Base-by-base conservation (phyloP, 1,140 invertebrate species). In the Drosophila gunungcola region DNA sequence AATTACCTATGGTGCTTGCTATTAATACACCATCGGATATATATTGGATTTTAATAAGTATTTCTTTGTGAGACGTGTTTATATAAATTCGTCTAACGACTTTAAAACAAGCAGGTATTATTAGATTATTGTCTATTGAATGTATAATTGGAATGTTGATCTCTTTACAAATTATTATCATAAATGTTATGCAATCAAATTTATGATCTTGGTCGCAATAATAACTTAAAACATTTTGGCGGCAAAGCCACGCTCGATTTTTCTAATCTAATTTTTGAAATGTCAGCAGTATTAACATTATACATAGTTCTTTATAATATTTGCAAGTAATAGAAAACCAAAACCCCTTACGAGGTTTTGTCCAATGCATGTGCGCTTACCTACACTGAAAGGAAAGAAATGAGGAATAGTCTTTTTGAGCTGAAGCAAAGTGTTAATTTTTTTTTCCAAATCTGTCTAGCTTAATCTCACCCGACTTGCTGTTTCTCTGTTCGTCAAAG, bases 301-400 rank as follows among this genome's bases (percentile, higher is more conserved):
- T n/a, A n/a, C n/a, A n/a, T 95, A 97, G 60, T 95, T 94, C 73
- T 97, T 96, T 32, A 97, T 82, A 9, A 98, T 92, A 34, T 95
- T 96, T 0, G 95, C 95, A 39, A 97, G 91, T 49, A 95, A 94
- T 0, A 96, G 93, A 91, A 97, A 97, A 56, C 94, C 95, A 85
- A 97, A 94, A 36, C 96, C 95, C 27, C 95, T 95, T 0, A 97
- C 96, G 45, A 98, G 93, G 57, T 96, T 96, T 92, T 97, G 97
- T 1, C 97, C 97, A 76, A 98, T 96, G 89, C 97, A 98, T 0
- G 97, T 97, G 10, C 97, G 93, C 70, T 97, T 95, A 0, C 97
- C 96, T 34, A 96, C 96, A 72, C 96, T 96, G 92, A 98, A 98
- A 0, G 97, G 97, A 13, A 98, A 93, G 82, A 97, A 98, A 90